A percentile compares a stretch with the other conserved stretches of the same genome.
Evolutionary conservation across 2,888 invertebrate genomes (phyloP).

Genomic region (Pachydiplax longipennis): DNA sequence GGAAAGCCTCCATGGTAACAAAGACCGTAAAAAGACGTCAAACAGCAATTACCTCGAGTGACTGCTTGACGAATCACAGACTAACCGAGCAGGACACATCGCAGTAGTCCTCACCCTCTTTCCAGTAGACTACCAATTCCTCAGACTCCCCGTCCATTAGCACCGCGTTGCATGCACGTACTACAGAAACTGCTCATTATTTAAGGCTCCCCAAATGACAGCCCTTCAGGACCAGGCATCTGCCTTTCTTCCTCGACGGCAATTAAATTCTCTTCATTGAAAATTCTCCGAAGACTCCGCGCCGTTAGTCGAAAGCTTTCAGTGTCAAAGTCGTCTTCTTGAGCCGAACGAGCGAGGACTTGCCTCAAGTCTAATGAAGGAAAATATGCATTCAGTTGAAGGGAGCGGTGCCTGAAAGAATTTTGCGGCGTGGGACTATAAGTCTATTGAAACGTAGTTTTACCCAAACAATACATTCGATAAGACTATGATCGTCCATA

Average conservation of each 20-base stretch:
- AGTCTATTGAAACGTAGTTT: too few relatives aligned
- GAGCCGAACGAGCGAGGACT: not conserved
- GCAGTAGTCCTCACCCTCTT: not conserved
- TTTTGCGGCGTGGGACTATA: too few relatives aligned
- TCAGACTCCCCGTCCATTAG: not conserved
- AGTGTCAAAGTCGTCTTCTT: not conserved
- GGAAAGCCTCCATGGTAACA: not conserved
- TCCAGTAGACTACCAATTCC: not conserved
- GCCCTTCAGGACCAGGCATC: not conserved
- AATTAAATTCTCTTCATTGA: not conserved
- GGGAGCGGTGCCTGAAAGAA: too few relatives aligned
- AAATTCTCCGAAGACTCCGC: not conserved
- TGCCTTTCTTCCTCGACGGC: not conserved
- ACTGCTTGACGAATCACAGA: not conserved
- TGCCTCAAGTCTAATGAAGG: too few relatives aligned
- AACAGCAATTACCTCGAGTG: not conserved
- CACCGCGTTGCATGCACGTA: not conserved
- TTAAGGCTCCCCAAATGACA: not conserved
- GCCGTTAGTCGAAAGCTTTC: not conserved
- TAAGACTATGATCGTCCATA: too few relatives aligned
- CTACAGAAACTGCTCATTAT: not conserved
- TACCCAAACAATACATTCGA: too few relatives aligned
- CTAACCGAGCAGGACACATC: not conserved
- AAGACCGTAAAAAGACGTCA: not conserved
- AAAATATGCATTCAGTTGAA: too few relatives aligned